Evolutionary conservation across 2,888 invertebrate species (phyloP), one percentile per base, ranked within the genome.

Genomic region (Xestia rhomboidea): DNA sequence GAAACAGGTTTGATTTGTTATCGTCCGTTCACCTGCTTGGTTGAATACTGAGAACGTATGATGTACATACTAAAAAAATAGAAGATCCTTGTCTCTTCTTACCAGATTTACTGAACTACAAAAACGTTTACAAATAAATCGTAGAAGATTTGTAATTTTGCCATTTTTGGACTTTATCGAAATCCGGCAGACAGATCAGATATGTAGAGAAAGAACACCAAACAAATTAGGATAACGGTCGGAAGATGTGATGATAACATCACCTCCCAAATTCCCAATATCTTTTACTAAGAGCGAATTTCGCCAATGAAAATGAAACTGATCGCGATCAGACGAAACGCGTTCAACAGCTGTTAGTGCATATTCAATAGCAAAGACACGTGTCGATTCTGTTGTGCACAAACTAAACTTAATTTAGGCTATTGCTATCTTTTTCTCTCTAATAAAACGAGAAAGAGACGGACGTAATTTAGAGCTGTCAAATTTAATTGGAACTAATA

Each of bases 1-100:
- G 49, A 63, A 82, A 82, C 80, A 11, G 67, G 82, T 81, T 77
- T 66, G 38, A 69, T 67, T 46, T 62, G 49, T 71, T 77, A 81
- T 82, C 82, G 82, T 70, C n/a, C 62, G 57, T 77, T 81, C 71
- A 54, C 54, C 62, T 67, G 54, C 15, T 41, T 38, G 51, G 62
- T 73, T 38, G 27, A 68, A 34, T 34, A 38, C 60, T n/a, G 66
- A 27, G 8, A 62, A 38, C n/a, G 15, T 27, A 27, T 30, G n/a
- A n/a, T 10, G 2, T 34, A 27, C 15, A 41, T 46, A 44, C 21
- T 11, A 76, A 67, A 46, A 69, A 57, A 44, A 27, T 11, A 0
- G 0, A 18, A 41, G n/a, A 46, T 67, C 30, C 27, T 27, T 27
- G 66, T 67, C 38, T 24, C 3, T 18, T 46, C 24, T 34, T 24